Conservation (phyloP, 2,888 invertebrate species). For the Alcis repandata region DNA sequence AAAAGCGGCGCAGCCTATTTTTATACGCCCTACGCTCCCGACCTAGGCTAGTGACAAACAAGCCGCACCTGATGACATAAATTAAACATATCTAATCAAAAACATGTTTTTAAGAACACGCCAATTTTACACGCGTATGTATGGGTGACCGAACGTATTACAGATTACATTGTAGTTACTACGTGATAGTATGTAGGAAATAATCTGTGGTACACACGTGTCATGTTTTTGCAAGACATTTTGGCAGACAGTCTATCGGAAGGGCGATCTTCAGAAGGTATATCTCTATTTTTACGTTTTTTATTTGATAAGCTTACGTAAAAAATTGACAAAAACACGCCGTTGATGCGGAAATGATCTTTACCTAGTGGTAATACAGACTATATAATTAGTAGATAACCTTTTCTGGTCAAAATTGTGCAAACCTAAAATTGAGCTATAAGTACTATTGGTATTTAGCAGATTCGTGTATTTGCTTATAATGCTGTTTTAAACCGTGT, state of each 20-base stretch:
- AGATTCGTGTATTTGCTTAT: no score
- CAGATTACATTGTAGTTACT: not conserved
- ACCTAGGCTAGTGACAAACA: slow-evolving; percentile 37
- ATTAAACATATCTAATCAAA: slow-evolving; percentile 37
- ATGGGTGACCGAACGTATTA: not conserved
- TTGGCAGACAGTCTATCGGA: slow-evolving; percentile 23
- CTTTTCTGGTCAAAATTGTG: no score
- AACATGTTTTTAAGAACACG: slow-evolving; percentile 43
- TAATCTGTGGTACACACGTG: slow-evolving; percentile 9
- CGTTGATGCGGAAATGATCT: no score
- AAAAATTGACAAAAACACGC: not conserved
- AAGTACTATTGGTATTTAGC: no score
- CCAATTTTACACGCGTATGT: slow-evolving; percentile 29
- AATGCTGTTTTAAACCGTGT: no score
- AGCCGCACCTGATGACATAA: slow-evolving; percentile 35
- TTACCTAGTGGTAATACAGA: no score
- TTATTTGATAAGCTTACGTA: not conserved
- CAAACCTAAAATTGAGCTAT: no score
- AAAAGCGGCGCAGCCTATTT: slow-evolving; percentile 29
- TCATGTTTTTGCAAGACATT: slow-evolving; percentile 10
- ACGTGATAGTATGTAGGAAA: not conserved
- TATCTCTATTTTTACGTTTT: no score
- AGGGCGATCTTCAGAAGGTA: not conserved
- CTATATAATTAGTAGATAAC: no score
- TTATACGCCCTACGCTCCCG: slow-evolving; percentile 21